A percentile compares a stretch with the other conserved stretches of the same genome.
These are phyloP conservation scores for Anoncus sp. DNA, from an alignment of 2,888 invertebrate genomes.

Conservation along the genomic window DNA sequence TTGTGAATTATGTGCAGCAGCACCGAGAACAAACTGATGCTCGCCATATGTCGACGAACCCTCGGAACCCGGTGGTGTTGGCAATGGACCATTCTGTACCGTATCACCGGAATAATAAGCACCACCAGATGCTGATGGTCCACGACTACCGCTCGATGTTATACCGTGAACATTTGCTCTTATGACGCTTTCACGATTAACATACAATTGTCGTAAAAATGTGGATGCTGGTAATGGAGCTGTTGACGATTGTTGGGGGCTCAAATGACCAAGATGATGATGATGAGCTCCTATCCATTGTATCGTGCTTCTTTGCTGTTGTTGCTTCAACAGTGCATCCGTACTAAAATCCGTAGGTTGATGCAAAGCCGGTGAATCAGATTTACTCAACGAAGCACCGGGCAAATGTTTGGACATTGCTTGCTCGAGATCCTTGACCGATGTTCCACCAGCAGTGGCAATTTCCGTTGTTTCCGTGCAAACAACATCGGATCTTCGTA, in stretches of 20 bases:
- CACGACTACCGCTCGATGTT: slow-evolving; percentile 82
- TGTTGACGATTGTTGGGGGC: slow-evolving; percentile 85
- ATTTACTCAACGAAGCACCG: slow-evolving; percentile 84
- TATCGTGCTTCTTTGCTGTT: slow-evolving; percentile 92
- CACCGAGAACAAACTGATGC: slow-evolving; percentile 85
- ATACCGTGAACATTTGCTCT: slow-evolving; percentile 91
- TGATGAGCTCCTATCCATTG: slow-evolving; percentile 94
- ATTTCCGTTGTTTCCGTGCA: slow-evolving; percentile 72
- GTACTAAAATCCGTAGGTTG: slow-evolving; percentile 95
- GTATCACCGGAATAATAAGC: slow-evolving; percentile 78
- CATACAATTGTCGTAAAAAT: slow-evolving; percentile 93
- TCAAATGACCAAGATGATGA: slow-evolving; percentile 85
- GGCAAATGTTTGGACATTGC: slow-evolving; percentile 98
- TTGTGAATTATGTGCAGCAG: slow-evolving; percentile 80
- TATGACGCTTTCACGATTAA: slow-evolving; percentile 96
- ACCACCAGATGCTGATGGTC: slow-evolving; percentile 74
- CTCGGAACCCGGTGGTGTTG: slow-evolving; percentile 96
- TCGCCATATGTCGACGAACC: slow-evolving; percentile 90
- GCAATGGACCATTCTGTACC: slow-evolving; percentile 89
- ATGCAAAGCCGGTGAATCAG: slow-evolving; percentile 84
- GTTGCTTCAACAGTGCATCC: slow-evolving; percentile 92
- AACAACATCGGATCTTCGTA: slow-evolving; percentile 70
- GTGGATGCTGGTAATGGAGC: slow-evolving; percentile 94
- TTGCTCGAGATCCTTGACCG: slow-evolving; percentile 96
- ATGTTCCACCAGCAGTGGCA: slow-evolving; percentile 83